A percentile compares a stretch with the other conserved stretches of the same genome.
Evolutionary conservation across 2,113 vertebrate species (phyloP).

Genomic region (Crotophaga sulcirostris): DNA sequence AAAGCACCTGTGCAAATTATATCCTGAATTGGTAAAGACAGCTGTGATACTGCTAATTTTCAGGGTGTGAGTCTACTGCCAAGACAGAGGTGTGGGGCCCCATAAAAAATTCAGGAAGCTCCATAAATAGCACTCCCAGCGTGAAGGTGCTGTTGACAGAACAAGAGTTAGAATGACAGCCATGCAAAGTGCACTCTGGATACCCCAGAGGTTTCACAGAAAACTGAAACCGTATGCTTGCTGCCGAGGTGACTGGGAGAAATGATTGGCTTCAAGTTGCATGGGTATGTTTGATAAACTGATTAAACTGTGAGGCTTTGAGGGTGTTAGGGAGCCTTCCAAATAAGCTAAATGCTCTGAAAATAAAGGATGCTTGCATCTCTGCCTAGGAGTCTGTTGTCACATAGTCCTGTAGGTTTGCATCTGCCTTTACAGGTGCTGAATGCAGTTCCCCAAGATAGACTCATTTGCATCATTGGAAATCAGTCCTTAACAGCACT

Average conservation of each 20-base stretch:
- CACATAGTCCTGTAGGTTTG: background rate
- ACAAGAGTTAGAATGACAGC: background rate
- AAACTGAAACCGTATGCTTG: background rate
- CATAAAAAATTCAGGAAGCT: conserved; percentile 17
- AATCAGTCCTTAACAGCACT: background rate
- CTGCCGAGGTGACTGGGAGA: background rate
- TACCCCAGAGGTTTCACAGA: background rate
- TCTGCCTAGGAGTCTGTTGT: background rate
- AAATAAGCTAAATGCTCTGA: background rate
- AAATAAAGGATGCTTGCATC: background rate
- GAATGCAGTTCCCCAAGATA: background rate
- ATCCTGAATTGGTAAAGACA: background rate
- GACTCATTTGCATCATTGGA: background rate
- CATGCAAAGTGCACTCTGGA: background rate
- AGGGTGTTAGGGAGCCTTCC: background rate
- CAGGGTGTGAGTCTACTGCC: conserved; percentile 5
- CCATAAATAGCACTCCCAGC: conserved; percentile 12
- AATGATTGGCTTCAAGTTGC: background rate
- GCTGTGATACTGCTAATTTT: conserved; percentile 34
- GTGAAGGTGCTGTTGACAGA: background rate
- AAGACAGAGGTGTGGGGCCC: background rate
- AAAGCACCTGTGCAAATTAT: background rate
- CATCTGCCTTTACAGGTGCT: background rate
- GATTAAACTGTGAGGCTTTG: background rate
- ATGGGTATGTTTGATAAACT: conserved; percentile 1